Evolutionary conservation across 2,888 invertebrate species (phyloP).

Genomic region (Parapristionchus giblindavisi): DNA sequence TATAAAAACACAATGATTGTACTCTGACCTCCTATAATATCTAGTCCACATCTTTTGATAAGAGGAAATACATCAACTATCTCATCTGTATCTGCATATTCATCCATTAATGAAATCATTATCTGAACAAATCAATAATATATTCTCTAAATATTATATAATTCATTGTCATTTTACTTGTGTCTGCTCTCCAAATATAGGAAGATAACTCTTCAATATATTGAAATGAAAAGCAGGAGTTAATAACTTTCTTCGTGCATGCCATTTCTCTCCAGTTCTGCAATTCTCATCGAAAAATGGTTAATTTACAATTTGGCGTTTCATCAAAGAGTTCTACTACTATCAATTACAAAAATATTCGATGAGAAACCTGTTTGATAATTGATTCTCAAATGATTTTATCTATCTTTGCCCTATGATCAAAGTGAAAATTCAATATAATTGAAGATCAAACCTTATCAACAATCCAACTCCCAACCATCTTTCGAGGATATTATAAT

Average conservation of each 20-base stretch:
- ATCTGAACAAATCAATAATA: constrained; percentile 7
- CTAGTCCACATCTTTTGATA: constrained; percentile 27
- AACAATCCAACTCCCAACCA: constrained; percentile 32
- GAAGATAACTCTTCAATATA: constrained; percentile 32
- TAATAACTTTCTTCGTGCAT: constrained; percentile 28
- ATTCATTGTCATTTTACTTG: not conserved
- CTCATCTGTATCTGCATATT: constrained; percentile 26
- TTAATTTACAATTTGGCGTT: not conserved
- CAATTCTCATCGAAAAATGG: not conserved
- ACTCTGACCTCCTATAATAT: constrained; percentile 31
- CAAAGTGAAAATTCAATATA: not conserved
- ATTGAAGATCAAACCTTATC: constrained; percentile 1
- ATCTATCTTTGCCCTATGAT: no score
- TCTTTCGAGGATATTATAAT: constrained; percentile 35
- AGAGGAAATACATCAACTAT: constrained; percentile 35
- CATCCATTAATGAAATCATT: constrained; percentile 3
- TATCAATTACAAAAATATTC: not conserved
- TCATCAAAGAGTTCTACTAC: not conserved
- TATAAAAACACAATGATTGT: not conserved
- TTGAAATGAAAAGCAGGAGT: constrained; percentile 39
- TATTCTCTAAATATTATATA: not conserved
- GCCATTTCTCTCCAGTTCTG: constrained; percentile 33
- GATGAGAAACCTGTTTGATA: no score
- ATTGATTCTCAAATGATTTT: no score
- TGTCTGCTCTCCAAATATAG: constrained; percentile 31